Base-by-base conservation (phyloP, 2,797 vertebrate species). In the Microctenopoma steveboyesi region DNA sequence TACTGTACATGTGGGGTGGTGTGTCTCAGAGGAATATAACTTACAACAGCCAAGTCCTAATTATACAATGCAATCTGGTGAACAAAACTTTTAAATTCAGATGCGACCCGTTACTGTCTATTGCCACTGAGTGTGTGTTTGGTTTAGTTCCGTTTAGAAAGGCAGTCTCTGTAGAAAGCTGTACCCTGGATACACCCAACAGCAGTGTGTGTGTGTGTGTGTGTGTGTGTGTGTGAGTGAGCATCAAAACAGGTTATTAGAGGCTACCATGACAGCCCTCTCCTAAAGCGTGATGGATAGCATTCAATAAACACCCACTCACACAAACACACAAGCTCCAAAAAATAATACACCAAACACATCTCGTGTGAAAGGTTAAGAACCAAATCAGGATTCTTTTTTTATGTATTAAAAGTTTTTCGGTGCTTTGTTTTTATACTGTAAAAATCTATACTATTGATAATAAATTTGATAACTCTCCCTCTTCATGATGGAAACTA, bases 71-170 rank as follows among this genome's bases (percentile, higher is more conserved):
- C 28, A 28, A 76, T 80, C 76, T 60, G 42, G 30, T 62, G 70
- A 58, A 49, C 35, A 71, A 43, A 14, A 60, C 59, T 72, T 87
- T 75, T 84, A 86, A 80, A 87, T 86, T 64, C 88, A 72, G 86
- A 86, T 4, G 27, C 79, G 86, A 87, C 86, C 87, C 72, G 72
- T 61, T 6, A 7, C 27, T 89, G 83, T 84, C 84, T 84, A 74
- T 35, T 14, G 33, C 70, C 61, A 57, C 5, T n/a, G 65, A 68
- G 63, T 35, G 42, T 35, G 42, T 22, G 71, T 77, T 70, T 37
- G 18, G 10, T 39, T 64, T 65, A 55, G 42, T 53, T 78, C 37
- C 16, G 48, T 64, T 68, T 47, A 68, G 35, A 76, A 28, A n/a
- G 12, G 12, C 52, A 56, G 57, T 51, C 48, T 64, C 58, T 49